Conservation (phyloP, 2,113 vertebrate genomes). For the Xyrauchen texanus region DNA sequence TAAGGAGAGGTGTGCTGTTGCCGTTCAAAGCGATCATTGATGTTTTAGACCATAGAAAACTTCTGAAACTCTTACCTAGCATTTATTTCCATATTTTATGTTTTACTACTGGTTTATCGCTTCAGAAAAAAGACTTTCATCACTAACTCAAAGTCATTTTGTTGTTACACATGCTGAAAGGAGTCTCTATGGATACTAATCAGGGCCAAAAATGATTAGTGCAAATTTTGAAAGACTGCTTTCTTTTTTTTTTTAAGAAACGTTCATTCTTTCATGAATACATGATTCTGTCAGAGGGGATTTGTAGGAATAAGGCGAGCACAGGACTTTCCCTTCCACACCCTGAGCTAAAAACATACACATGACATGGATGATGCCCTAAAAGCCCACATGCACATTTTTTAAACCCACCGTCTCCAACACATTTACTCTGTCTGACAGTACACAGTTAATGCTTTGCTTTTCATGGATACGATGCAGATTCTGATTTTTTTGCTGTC, state of each 20-base stretch:
- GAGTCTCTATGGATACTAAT: slow-evolving; percentile 21
- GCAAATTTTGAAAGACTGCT: too few relatives aligned
- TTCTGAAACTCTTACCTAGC: too few relatives aligned
- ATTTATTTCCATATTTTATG: too few relatives aligned
- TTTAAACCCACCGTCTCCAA: neutral
- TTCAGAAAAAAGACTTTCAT: neutral
- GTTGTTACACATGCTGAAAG: slow-evolving; percentile 5
- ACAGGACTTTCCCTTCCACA: neutral
- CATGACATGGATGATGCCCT: neutral
- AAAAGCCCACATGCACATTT: neutral
- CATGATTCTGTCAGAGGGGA: neutral
- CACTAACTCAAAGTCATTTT: neutral
- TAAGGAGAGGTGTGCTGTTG: too few relatives aligned
- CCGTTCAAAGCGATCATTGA: too few relatives aligned
- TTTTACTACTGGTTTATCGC: too few relatives aligned
- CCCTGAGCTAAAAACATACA: slow-evolving; percentile 11
- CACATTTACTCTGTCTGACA: neutral
- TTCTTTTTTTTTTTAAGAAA: slow-evolving; percentile 1
- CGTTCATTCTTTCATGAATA: neutral
- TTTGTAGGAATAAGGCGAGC: neutral
- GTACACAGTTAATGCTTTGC: neutral
- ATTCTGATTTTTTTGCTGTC: neutral
- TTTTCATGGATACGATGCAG: neutral
- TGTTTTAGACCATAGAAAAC: too few relatives aligned
- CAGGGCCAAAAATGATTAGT: neutral